phyloP scores from a whole-genome alignment of 2,888 invertebrate genomes.

The Troides aeacus region DNA sequence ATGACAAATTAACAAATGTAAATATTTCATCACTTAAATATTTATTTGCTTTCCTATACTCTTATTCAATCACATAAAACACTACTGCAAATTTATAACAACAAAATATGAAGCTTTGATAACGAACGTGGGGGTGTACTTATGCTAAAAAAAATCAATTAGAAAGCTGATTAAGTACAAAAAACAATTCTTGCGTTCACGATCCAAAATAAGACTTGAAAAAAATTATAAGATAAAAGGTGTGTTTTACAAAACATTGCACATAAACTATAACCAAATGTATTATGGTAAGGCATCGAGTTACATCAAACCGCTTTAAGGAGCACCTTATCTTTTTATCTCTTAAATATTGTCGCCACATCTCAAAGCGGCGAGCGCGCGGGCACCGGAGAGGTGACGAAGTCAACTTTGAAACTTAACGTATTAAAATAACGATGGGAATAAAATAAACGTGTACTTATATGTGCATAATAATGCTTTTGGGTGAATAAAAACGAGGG shows the following conservation, averaged over 20 bases:
- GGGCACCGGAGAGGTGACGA: conserved; percentile 64
- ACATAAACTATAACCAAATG: conserved; percentile 64
- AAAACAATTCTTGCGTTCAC: background rate
- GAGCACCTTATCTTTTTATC: conserved; percentile 69
- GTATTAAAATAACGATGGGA: conserved; percentile 73
- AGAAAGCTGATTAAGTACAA: background rate
- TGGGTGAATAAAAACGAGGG: conserved; percentile 73
- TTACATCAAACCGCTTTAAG: conserved; percentile 71
- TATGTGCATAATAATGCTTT: conserved; percentile 75
- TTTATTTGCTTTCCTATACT: too few relatives aligned
- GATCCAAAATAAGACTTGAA: background rate
- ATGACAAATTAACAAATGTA: conserved; percentile 13
- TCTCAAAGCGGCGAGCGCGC: conserved; percentile 56
- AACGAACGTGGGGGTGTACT: background rate
- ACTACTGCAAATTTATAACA: too few relatives aligned
- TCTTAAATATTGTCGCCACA: conserved; percentile 71
- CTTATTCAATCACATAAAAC: too few relatives aligned
- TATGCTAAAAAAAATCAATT: background rate
- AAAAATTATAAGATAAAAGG: conserved; percentile 10
- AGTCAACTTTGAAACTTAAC: conserved; percentile 59
- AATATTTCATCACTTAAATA: background rate
- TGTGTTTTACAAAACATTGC: conserved; percentile 24
- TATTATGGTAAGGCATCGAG: conserved; percentile 57
- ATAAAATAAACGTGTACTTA: conserved; percentile 74
- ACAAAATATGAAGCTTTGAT: background rate